A percentile compares a stretch with the other conserved stretches of the same genome.
Evolutionary conservation across 1,140 invertebrate species (phyloP).

Genomic region (Periplaneta americana): DNA sequence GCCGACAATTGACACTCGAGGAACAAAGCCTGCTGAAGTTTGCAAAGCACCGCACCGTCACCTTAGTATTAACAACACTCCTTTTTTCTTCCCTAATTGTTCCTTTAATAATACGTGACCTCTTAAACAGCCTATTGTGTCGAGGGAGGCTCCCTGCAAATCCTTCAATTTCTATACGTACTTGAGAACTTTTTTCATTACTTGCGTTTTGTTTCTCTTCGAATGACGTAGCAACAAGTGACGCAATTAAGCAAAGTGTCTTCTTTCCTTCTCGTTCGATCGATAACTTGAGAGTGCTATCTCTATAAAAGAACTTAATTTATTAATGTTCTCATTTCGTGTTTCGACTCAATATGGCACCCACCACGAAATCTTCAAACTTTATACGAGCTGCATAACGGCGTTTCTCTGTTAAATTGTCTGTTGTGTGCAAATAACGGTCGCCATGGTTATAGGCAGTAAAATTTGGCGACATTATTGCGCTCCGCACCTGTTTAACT

Average conservation of each 20-base stretch:
- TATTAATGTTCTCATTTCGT: background rate
- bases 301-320: background rate
- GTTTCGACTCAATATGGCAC: background rate
- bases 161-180: background rate
- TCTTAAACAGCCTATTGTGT: too few relatives aligned
- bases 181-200: background rate
- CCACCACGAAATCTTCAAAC: too few relatives aligned
- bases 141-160: too few relatives aligned
- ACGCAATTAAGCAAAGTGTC: background rate
- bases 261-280: background rate
- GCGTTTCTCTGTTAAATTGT: too few relatives aligned
- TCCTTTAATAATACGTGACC: background rate
- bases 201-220: background rate
- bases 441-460: too few relatives aligned
- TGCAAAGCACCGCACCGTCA: too few relatives aligned
- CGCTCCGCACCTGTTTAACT: too few relatives aligned
- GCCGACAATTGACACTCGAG: too few relatives aligned
- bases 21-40: too few relatives aligned
- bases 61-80: background rate
- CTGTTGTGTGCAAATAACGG: too few relatives aligned
- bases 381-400: too few relatives aligned
- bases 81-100: background rate
- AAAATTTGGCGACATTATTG: too few relatives aligned
- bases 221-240: background rate
- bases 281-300: background rate